These are phyloP conservation scores for Eulemur macaco DNA, from an alignment of 2,113 vertebrate species.

Conservation along the genomic window DNA sequence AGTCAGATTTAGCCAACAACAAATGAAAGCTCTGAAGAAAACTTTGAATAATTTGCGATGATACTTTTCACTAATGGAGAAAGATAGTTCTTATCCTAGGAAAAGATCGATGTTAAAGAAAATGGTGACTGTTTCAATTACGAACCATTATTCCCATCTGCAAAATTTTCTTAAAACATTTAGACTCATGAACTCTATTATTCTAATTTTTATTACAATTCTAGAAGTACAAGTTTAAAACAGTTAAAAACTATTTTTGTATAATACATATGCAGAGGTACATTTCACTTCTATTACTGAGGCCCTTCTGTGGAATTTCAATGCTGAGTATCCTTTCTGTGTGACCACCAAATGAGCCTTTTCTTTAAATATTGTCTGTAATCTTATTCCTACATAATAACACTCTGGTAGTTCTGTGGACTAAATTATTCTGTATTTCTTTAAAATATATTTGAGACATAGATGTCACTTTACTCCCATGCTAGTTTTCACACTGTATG, in stretches of 20 bases:
- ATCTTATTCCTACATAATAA: neutral
- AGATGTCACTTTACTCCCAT: neutral
- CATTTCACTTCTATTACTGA: neutral
- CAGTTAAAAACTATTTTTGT: neutral
- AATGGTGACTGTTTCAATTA: slow-evolving; percentile 8
- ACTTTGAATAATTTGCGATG: neutral
- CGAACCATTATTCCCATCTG: neutral
- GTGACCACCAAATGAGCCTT: neutral
- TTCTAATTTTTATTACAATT: slow-evolving; percentile 28
- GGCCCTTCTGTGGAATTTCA: neutral
- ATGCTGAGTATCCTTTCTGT: neutral
- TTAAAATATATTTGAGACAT: neutral
- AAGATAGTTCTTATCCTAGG: neutral
- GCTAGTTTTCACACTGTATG: neutral
- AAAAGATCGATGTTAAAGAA: neutral
- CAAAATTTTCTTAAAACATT: neutral
- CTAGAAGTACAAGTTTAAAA: neutral
- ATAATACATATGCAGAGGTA: neutral
- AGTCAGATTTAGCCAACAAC: neutral
- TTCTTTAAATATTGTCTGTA: neutral
- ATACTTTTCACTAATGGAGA: neutral
- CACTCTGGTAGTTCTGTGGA: neutral
- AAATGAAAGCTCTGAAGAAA: neutral
- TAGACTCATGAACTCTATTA: neutral
- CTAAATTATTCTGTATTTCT: neutral